Percentiles rank a stretch among this genome's conserved stretches.
Conservation (phyloP, 1,140 invertebrate species). For the Lucilia sericata region DNA sequence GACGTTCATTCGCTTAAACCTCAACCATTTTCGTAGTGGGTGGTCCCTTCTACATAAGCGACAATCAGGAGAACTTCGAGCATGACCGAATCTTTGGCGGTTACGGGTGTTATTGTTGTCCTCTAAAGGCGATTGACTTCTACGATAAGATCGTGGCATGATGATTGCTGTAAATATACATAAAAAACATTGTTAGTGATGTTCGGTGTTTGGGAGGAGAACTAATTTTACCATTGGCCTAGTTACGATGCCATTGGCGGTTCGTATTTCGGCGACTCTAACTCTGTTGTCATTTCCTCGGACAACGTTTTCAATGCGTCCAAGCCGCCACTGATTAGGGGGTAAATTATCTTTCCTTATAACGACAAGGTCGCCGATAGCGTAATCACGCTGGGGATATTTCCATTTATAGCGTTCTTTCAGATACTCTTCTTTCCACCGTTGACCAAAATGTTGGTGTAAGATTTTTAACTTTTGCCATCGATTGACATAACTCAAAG, state of each 20-base stretch:
- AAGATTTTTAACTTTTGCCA: neutral
- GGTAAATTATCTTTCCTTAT: neutral
- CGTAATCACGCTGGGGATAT: neutral
- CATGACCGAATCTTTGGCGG: no score
- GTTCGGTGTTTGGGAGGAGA: no score
- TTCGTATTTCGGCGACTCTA: neutral
- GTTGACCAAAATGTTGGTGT: neutral
- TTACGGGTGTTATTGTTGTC: no score
- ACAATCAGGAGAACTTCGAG: no score
- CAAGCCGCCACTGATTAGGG: neutral
- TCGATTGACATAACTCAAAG: neutral
- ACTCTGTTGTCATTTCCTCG: neutral
- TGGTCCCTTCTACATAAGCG: no score
- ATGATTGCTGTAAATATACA: no score
- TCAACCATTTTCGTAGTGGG: no score
- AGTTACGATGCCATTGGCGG: neutral
- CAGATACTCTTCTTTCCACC: neutral
- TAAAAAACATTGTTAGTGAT: no score
- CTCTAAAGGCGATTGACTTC: no score
- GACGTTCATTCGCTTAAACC: no score
- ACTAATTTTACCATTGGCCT: neutral
- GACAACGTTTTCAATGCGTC: neutral
- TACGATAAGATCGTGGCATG: no score
- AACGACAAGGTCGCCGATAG: neutral
- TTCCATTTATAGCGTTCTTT: neutral